Evolutionary conservation across 1,140 invertebrate species (phyloP).

Genomic region (Anastatus disparis): DNA sequence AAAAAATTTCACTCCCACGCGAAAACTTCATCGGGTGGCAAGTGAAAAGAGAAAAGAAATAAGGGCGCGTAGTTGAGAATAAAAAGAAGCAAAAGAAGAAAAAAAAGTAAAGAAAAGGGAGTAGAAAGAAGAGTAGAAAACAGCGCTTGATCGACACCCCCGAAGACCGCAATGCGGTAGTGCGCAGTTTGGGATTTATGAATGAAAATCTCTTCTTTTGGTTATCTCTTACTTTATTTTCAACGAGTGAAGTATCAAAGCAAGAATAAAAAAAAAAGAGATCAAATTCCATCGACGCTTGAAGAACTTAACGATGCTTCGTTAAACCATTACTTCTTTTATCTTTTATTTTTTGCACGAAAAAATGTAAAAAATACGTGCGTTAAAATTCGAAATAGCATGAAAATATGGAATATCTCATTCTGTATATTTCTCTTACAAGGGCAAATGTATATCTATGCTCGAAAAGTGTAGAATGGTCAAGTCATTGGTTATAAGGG

Average conservation of each 20-base stretch:
- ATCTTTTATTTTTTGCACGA: background rate
- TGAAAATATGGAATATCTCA: background rate
- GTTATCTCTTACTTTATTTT: background rate
- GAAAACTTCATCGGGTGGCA: background rate
- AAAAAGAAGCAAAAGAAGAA: background rate
- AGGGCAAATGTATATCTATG: no score
- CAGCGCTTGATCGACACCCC: conserved; percentile 6
- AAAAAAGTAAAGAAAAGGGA: background rate
- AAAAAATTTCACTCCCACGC: background rate
- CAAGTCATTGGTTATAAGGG: no score
- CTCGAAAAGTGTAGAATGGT: no score
- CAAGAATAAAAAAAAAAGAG: no score
- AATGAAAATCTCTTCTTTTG: conserved; percentile 41
- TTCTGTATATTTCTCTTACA: background rate
- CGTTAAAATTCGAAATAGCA: conserved; percentile 32
- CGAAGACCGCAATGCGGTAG: conserved; percentile 35
- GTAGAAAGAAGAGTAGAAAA: conserved; percentile 5
- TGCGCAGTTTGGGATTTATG: conserved; percentile 47
- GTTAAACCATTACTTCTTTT: conserved; percentile 50
- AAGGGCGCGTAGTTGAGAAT: background rate
- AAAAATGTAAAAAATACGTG: conserved; percentile 21
- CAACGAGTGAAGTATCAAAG: background rate
- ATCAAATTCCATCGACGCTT: conserved; percentile 46
- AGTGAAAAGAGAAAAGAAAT: background rate
- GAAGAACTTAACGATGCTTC: conserved; percentile 55